Percentiles rank a stretch among this genome's conserved stretches.
phyloP scores from a whole-genome alignment of 35 echinoderm and acorn worm genomes.

The Amphiura filiformis region DNA sequence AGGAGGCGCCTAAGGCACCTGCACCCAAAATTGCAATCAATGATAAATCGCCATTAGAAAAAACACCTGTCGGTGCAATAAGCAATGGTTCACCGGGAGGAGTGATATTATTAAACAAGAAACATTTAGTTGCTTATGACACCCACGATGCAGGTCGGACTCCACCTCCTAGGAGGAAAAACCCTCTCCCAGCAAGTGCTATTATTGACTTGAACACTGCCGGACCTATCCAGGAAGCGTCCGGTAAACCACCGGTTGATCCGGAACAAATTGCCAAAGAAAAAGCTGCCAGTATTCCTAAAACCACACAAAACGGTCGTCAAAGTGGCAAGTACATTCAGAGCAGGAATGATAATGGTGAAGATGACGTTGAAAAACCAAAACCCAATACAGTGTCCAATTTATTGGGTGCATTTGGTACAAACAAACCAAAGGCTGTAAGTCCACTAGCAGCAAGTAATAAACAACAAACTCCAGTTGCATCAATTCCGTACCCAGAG shows the following conservation, averaged over 20 bases:
- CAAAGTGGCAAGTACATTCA: neutral
- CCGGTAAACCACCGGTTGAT: neutral
- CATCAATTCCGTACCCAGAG: constrained; percentile 46
- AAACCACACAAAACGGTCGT: too few species aligned
- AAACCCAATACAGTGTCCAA: neutral
- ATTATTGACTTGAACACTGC: neutral
- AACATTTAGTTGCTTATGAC: neutral
- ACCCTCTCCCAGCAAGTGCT: neutral
- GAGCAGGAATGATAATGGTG: neutral
- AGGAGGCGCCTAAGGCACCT: too few species aligned
- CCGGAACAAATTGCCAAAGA: neutral
- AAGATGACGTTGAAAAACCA: neutral
- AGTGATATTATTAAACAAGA: neutral
- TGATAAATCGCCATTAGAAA: neutral
- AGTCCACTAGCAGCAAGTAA: neutral
- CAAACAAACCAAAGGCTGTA: neutral
- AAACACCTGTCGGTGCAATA: neutral
- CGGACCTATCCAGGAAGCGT: neutral
- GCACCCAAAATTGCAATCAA: too few species aligned
- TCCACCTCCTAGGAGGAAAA: neutral
- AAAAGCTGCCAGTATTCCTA: neutral
- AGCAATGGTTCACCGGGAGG: neutral
- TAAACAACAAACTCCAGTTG: neutral
- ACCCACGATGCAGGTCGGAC: constrained; percentile 3
- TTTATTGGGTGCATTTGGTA: neutral